Conservation (phyloP, 2,888 invertebrate species). For the Ferdinandea cuprea region DNA sequence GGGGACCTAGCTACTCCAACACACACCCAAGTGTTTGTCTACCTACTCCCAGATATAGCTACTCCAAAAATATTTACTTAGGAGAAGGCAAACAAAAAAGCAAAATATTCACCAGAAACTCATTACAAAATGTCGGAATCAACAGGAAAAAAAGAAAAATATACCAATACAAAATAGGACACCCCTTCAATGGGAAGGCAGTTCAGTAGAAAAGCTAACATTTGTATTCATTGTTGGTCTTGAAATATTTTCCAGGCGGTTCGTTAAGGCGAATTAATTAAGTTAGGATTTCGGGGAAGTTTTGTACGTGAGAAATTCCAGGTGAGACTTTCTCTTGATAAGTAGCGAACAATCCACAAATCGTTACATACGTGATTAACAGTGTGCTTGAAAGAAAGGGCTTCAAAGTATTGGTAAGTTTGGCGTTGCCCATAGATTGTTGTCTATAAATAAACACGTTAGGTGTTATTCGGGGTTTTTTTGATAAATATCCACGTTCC, state of each 20-base stretch:
- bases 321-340: constrained; percentile 7
- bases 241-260: constrained; percentile 30
- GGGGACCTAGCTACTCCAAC: constrained; percentile 21
- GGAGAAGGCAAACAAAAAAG: constrained; percentile 7
- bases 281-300: constrained; percentile 8
- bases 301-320: constrained; percentile 43
- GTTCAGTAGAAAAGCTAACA: constrained; percentile 24
- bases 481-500: too few relatives aligned
- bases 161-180: too few relatives aligned
- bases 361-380: too few relatives aligned
- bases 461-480: too few relatives aligned
- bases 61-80: constrained; percentile 47
- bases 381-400: too few relatives aligned
- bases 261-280: constrained; percentile 46
- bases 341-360: too few relatives aligned
- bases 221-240: constrained; percentile 45
- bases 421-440: too few relatives aligned
- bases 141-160: background rate
- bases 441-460: too few relatives aligned
- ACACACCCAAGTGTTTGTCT: constrained; percentile 55
- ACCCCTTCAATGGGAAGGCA: too few relatives aligned
- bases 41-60: constrained; percentile 31
- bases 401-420: too few relatives aligned
- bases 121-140: constrained; percentile 39
- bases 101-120: constrained; percentile 26